These are phyloP conservation scores for Whitmania pigra DNA, from an alignment of 1,140 invertebrate species.

Conservation along the genomic window DNA sequence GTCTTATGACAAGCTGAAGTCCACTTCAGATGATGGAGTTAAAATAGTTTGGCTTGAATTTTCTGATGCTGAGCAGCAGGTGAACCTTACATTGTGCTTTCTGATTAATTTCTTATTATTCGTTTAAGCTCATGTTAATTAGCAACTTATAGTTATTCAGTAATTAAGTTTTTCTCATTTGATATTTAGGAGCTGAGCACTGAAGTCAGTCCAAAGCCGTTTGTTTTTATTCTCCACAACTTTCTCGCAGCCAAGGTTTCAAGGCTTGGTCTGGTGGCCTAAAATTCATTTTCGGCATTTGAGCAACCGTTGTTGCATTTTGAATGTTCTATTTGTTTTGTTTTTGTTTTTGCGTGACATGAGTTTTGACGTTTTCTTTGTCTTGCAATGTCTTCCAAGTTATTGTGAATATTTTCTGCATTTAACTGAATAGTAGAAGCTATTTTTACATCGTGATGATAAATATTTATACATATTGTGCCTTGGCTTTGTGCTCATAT, in stretches of 20 bases:
- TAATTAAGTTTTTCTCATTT: constrained; percentile 20
- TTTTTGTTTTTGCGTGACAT: no score
- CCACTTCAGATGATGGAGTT: constrained; percentile 83
- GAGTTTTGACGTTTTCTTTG: no score
- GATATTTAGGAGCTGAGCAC: constrained; percentile 75
- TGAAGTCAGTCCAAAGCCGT: constrained; percentile 87
- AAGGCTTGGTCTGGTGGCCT: constrained; percentile 64
- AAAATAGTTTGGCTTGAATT: constrained; percentile 85
- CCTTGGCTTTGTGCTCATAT: no score
- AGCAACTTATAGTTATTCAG: constrained; percentile 4
- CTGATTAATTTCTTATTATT: no score
- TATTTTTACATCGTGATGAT: no score
- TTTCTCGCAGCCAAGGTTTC: constrained; percentile 92
- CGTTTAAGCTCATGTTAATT: not conserved
- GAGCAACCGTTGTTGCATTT: no score
- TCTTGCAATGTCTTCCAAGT: no score
- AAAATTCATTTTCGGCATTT: constrained; percentile 23
- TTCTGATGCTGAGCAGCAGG: constrained; percentile 74
- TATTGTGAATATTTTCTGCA: no score
- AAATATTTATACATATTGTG: no score
- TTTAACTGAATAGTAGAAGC: no score
- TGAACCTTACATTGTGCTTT: constrained; percentile 36
- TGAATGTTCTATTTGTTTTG: no score
- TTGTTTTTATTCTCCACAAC: constrained; percentile 95
- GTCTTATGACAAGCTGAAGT: constrained; percentile 77